Percentiles rank a stretch among this genome's conserved stretches.
Evolutionary conservation across 2,797 vertebrate species (phyloP).

Genomic region (Catamblyrhynchus diadema): DNA sequence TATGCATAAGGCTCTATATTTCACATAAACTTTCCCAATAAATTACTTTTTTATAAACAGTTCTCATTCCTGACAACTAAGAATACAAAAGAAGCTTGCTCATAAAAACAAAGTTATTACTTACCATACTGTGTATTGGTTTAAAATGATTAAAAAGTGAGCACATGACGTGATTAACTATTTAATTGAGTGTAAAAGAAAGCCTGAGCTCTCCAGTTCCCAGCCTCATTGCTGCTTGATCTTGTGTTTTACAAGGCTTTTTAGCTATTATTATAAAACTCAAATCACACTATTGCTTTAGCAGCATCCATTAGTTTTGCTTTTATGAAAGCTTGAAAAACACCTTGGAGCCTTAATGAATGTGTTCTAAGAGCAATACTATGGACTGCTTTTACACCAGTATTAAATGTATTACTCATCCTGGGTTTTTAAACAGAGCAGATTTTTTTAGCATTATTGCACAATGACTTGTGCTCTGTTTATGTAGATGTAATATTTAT

Average conservation of each 20-base stretch:
- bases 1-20: not conserved
- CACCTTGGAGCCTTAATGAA: not conserved
- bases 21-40: not conserved
- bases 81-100: not conserved
- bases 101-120: conserved; percentile 19
- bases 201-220: not conserved
- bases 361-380: not conserved
- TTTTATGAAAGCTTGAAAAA: not conserved
- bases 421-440: accelerated
- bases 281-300: not conserved
- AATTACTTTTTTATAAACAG: not conserved
- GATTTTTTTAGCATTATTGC: not conserved
- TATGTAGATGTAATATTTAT: not conserved
- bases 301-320: not conserved
- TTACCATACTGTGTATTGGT: not conserved
- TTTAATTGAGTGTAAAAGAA: conserved; percentile 19
- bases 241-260: not conserved
- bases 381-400: not conserved
- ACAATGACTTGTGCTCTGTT: not conserved
- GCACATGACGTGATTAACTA: not conserved
- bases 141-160: conserved; percentile 20
- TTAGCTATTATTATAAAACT: not conserved
- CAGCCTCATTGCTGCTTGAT: not conserved
- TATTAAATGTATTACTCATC: not conserved
- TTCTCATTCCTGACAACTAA: not conserved